A percentile compares a stretch with the other conserved stretches of the same genome.
phyloP scores from a whole-genome alignment of 1,140 invertebrate species.

The Akabosia matsudoensis region DNA sequence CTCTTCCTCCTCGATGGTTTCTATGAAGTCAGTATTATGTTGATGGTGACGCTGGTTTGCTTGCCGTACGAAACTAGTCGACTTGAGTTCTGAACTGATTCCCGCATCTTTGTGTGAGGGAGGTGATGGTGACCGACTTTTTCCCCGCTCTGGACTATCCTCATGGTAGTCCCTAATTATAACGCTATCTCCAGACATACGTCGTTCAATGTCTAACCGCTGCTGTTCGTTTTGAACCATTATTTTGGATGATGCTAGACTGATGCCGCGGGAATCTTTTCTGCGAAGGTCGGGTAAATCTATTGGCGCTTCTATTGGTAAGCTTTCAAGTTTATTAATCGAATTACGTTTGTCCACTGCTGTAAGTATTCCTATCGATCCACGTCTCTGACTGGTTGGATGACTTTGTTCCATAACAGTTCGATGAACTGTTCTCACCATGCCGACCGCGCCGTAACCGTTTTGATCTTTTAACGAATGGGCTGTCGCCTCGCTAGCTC shows the following conservation, averaged over 20 bases:
- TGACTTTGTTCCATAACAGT: background rate
- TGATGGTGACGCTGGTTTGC: background rate
- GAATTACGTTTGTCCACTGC: background rate
- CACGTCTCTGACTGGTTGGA: background rate
- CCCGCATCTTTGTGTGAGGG: background rate
- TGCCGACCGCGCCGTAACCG: background rate
- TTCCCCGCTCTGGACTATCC: constrained; percentile 12
- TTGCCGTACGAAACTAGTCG: background rate
- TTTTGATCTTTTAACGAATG: background rate
- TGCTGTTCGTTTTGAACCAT: background rate
- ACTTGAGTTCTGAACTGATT: background rate
- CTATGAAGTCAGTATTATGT: too few species aligned
- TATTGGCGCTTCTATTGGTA: background rate
- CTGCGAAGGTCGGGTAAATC: background rate
- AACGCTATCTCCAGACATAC: background rate
- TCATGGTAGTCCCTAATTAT: background rate
- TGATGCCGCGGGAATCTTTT: constrained; percentile 2
- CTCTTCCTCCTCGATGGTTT: too few species aligned
- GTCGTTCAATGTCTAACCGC: background rate
- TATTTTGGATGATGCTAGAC: background rate
- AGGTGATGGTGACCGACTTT: background rate
- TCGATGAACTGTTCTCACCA: background rate
- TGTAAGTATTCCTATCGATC: background rate
- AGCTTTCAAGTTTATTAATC: background rate
- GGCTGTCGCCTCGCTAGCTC: background rate